Conservation (phyloP, 1,140 invertebrate genomes). For the Holotrichia oblita region DNA sequence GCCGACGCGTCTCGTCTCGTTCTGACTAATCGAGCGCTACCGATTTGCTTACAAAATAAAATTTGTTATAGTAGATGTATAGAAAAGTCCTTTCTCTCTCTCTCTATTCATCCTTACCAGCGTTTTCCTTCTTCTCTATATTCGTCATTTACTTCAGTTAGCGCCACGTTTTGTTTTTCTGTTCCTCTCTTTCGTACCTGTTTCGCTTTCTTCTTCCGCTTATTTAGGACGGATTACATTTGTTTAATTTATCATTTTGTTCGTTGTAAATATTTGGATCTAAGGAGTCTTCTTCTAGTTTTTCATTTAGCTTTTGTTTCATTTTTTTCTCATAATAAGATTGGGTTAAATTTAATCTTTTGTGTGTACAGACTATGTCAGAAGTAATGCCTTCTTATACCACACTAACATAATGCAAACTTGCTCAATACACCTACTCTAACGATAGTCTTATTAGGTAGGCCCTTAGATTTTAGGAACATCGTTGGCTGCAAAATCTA, state of each 20-base stretch:
- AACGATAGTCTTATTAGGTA: too few relatives aligned
- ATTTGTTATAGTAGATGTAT: too few relatives aligned
- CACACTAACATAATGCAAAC: too few relatives aligned
- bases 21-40: slow-evolving; percentile 9
- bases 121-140: not conserved
- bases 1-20: slow-evolving; percentile 45
- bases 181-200: slow-evolving; percentile 43
- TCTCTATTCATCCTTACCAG: slow-evolving; percentile 46
- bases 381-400: too few relatives aligned
- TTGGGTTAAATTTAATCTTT: too few relatives aligned
- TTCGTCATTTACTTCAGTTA: slow-evolving; percentile 37
- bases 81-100: slow-evolving; percentile 34
- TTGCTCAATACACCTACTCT: too few relatives aligned
- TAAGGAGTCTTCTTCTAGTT: too few relatives aligned
- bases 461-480: too few relatives aligned
- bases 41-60: not conserved
- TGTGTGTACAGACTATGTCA: too few relatives aligned
- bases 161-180: slow-evolving; percentile 58
- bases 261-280: not conserved
- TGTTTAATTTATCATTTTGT: slow-evolving; percentile 48
- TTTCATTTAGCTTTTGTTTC: too few relatives aligned
- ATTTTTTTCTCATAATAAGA: too few relatives aligned
- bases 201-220: slow-evolving; percentile 51
- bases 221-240: slow-evolving; percentile 59
- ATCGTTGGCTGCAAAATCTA: too few relatives aligned